Percentiles rank a stretch among this genome's conserved stretches.
Evolutionary conservation across 2,113 vertebrate species (phyloP).

Genomic region (Laticauda laticaudata): DNA sequence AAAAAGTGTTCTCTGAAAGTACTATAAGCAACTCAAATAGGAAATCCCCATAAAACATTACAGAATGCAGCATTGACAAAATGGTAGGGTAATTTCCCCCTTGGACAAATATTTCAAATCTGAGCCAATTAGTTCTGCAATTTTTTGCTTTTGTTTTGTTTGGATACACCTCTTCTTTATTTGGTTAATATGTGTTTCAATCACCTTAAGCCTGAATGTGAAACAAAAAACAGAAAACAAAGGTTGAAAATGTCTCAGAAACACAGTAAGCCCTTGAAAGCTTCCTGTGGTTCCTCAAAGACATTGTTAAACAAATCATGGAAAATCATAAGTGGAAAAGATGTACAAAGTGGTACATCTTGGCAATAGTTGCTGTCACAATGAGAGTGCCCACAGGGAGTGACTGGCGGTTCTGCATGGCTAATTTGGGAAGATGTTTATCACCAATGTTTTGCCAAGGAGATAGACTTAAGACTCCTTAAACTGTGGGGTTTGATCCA

Average conservation of each 20-base stretch:
- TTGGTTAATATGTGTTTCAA: slow-evolving; percentile 33
- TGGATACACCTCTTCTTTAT: not conserved
- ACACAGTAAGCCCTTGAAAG: slow-evolving; percentile 31
- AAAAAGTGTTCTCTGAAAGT: not conserved
- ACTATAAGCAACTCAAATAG: not conserved
- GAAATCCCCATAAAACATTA: not conserved
- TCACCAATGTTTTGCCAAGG: not conserved
- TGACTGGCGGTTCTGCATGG: slow-evolving; percentile 41
- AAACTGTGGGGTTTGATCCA: slow-evolving; percentile 16
- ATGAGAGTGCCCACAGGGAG: slow-evolving; percentile 36
- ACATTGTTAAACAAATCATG: slow-evolving; percentile 36
- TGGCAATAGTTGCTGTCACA: slow-evolving; percentile 43
- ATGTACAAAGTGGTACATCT: slow-evolving; percentile 33
- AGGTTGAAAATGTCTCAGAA: slow-evolving; percentile 18
- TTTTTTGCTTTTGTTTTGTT: not conserved
- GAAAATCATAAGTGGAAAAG: not conserved
- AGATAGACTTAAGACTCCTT: not conserved
- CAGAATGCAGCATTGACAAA: slow-evolving; percentile 3
- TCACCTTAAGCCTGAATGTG: not conserved
- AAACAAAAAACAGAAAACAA: not conserved
- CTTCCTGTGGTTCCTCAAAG: slow-evolving; percentile 28
- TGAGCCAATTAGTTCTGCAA: not conserved
- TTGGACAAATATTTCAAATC: not conserved
- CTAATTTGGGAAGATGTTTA: not conserved
- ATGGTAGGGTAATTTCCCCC: slow-evolving; percentile 10